Evolutionary conservation across 92 coral and sea anemone species (phyloP).

Genomic region (Meandrina meandrites): DNA sequence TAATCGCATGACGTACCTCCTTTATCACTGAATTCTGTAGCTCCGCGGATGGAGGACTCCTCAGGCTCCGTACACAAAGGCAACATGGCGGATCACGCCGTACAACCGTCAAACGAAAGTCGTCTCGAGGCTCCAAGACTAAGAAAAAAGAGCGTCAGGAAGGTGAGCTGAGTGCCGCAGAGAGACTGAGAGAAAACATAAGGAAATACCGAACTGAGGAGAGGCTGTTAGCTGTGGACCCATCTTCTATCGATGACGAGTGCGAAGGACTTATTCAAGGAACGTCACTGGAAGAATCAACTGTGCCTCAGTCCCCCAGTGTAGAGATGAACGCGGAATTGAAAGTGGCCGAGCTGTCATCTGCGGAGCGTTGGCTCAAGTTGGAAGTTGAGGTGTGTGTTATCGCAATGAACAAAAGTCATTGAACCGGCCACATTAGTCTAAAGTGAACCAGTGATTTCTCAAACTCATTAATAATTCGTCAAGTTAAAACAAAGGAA

Average conservation of each 20-base stretch:
- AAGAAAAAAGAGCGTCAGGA: constrained; percentile 43
- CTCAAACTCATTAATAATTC: no score
- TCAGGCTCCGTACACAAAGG: constrained; percentile 27
- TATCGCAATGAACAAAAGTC: no score
- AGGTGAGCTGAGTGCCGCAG: constrained; percentile 64
- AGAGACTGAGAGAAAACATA: constrained; percentile 82
- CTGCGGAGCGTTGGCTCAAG: constrained; percentile 50
- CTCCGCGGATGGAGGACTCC: constrained; percentile 30
- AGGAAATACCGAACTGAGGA: constrained; percentile 76
- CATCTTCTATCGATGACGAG: constrained; percentile 56
- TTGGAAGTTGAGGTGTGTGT: constrained; percentile 63
- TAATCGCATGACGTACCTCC: neutral
- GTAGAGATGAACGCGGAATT: constrained; percentile 4
- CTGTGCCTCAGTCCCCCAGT: constrained; percentile 56
- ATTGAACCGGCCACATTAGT: no score
- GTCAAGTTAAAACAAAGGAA: no score
- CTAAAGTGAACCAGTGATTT: no score
- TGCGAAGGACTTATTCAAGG: constrained; percentile 26
- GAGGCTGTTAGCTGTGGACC: constrained; percentile 71
- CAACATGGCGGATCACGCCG: constrained; percentile 56
- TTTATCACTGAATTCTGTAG: neutral
- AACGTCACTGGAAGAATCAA: constrained; percentile 24
- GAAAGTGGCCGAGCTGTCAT: constrained; percentile 39
- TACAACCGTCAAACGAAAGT: constrained; percentile 64
- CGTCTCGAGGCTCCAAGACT: constrained; percentile 34